phyloP scores from a whole-genome alignment of 2,888 invertebrate species.

The Protophormia terraenovae region DNA sequence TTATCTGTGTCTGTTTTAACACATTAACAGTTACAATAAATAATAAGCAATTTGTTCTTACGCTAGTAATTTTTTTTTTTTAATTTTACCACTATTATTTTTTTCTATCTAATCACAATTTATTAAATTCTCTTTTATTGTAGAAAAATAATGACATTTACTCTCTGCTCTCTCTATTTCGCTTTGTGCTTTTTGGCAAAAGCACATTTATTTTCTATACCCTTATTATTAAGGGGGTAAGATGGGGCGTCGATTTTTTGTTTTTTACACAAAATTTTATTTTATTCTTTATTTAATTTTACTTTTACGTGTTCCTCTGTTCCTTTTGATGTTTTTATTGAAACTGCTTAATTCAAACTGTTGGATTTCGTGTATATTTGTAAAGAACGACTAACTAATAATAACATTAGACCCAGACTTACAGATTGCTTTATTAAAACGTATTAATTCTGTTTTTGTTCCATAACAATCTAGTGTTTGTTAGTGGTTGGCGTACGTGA shows the following conservation, averaged over 20 bases:
- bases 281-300: background rate
- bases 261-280: background rate
- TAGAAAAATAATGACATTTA: background rate
- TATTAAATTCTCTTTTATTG: background rate
- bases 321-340: background rate
- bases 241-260: background rate
- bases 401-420: background rate
- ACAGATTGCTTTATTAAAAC: background rate
- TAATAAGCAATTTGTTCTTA: background rate
- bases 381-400: too few species aligned
- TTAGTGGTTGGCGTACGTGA: background rate
- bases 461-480: background rate
- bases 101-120: background rate
- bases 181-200: background rate
- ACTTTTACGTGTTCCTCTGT: background rate
- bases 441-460: background rate
- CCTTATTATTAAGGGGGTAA: background rate
- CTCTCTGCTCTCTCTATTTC: background rate
- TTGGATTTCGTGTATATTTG: background rate
- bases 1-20: background rate
- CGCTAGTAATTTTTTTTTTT: background rate
- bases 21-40: constrained; percentile 3
- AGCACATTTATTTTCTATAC: background rate
- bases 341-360: constrained; percentile 16
- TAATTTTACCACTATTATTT: background rate